These are phyloP conservation scores for Falco cherrug DNA, from an alignment of 2,797 vertebrate species.

Conservation along the genomic window DNA sequence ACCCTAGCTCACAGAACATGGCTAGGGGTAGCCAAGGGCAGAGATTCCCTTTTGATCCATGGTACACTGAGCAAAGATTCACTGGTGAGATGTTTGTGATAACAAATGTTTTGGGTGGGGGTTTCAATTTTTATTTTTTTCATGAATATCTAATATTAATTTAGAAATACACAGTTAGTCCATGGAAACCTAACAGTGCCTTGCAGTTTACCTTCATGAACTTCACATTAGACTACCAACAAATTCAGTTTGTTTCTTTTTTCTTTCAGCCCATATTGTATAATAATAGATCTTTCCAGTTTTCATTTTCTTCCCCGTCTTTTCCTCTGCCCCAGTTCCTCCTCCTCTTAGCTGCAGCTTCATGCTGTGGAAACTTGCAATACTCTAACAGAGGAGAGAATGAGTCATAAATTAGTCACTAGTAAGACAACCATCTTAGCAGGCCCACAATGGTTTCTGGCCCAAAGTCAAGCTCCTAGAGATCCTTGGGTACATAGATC, in stretches of 20 bases:
- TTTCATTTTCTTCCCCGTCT: background rate
- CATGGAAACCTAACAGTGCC: background rate
- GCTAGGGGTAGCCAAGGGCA: background rate
- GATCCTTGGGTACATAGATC: background rate
- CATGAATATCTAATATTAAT: background rate
- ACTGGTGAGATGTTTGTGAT: background rate
- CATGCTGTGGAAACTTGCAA: slow-evolving; percentile 1
- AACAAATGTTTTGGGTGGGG: background rate
- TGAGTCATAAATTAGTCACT: slow-evolving; percentile 46
- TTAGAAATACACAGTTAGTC: background rate
- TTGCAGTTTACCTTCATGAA: background rate
- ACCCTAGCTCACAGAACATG: background rate
- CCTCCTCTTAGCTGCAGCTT: background rate
- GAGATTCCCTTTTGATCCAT: background rate
- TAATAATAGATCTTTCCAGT: background rate
- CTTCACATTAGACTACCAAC: background rate
- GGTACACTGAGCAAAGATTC: background rate
- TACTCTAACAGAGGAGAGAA: background rate
- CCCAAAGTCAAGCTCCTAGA: background rate
- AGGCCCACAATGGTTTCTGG: slow-evolving; percentile 12
- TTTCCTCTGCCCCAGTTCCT: background rate
- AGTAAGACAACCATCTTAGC: slow-evolving; percentile 17
- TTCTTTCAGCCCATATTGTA: background rate
- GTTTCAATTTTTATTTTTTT: background rate
- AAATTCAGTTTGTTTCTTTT: background rate